Percentiles rank a stretch among this genome's conserved stretches.
phyloP scores from a whole-genome alignment of 1,140 invertebrate species.

The Diplogasteroides magnus region DNA sequence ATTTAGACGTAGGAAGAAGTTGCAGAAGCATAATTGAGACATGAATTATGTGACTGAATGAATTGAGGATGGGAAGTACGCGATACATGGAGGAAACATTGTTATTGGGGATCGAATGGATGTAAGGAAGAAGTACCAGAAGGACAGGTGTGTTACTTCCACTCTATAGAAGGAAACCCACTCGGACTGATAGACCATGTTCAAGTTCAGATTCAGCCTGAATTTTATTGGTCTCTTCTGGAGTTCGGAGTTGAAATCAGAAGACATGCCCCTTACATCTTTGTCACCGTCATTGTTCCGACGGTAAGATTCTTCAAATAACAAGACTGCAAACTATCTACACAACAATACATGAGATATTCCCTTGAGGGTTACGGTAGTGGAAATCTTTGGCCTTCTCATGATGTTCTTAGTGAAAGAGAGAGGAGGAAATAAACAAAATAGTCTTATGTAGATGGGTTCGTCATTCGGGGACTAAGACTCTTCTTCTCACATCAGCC shows the following conservation, averaged over 20 bases:
- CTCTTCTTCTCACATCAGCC: too few relatives aligned
- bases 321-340: neutral
- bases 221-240: conserved; percentile 49
- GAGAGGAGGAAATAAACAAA: too few relatives aligned
- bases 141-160: neutral
- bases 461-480: too few relatives aligned
- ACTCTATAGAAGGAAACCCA: too few relatives aligned
- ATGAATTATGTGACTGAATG: neutral
- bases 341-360: neutral
- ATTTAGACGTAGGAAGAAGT: too few relatives aligned
- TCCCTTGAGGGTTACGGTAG: too few relatives aligned
- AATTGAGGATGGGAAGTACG: neutral
- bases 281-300: conserved; percentile 42
- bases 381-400: too few relatives aligned
- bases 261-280: conserved; percentile 45
- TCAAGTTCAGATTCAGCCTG: conserved; percentile 26
- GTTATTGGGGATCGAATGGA: neutral
- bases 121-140: neutral
- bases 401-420: too few relatives aligned
- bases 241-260: conserved; percentile 47
- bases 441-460: too few relatives aligned
- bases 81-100: neutral
- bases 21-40: too few relatives aligned
- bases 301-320: conserved; percentile 29
- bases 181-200: too few relatives aligned